Base-by-base conservation (phyloP, 2,797 vertebrate species). In the Antrozous pallidus region DNA sequence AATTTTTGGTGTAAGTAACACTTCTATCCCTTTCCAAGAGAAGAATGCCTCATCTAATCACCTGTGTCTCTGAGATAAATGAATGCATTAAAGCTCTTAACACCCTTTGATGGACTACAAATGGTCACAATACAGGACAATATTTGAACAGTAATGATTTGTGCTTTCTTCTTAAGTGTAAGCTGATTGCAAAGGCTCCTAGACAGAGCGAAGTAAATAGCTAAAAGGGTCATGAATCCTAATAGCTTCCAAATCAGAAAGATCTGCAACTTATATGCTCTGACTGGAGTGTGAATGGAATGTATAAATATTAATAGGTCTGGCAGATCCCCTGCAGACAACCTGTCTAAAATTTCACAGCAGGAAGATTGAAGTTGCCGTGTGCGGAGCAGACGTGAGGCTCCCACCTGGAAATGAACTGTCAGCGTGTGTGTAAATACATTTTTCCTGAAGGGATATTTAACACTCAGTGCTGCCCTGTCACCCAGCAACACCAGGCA, bases 241-340 rank as follows among this genome's bases (percentile, higher is more conserved):
- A 98, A 98, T 98, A 98, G 97, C 97, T 97, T 98, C 97, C 96
- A 98, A 98, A 98, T 97, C 98, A 98, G 97, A 98, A 97, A 95
- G 97, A 98, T 98, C 97, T 98, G 97, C 97, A 98, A 97, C 97
- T 97, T 98, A 96, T 95, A 98, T 88, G 93, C 95, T 98, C 96
- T 97, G 97, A 97, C 97, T 97, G 95, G 96, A 97, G 96, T 98
- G 97, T 97, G 97, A 97, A 96, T 97, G 91, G 98, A 98, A 98
- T 97, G 94, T 87, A 98, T 98, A 98, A 98, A 98, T 98, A 98
- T 98, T 98, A 98, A 98, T 97, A 97, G 95, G 79, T 65, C 95
- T 96, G 88, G 95, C 94, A 98, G 96, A 95, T 77, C 94, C 95
- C 97, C 96, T 47, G 96, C 94, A 97, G 97, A 98, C 0, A 33